These are phyloP conservation scores for Chrysodeixis includens DNA, from an alignment of 2,888 invertebrate genomes.

Conservation along the genomic window DNA sequence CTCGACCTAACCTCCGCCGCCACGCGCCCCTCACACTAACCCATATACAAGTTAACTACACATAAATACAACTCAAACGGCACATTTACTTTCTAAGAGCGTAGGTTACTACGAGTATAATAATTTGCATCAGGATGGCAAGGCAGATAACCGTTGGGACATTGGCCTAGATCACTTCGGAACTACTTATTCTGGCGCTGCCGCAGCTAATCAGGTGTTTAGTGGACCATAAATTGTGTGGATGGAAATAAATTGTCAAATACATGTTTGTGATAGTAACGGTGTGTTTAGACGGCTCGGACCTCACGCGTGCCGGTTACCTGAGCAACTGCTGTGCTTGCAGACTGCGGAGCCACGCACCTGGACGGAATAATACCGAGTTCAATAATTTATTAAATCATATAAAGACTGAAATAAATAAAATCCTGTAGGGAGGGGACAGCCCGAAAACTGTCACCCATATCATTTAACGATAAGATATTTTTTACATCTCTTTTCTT, in stretches of 20 bases:
- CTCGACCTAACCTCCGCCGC: neutral
- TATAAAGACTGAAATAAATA: neutral
- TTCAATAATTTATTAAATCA: neutral
- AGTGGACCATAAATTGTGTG: constrained; percentile 26
- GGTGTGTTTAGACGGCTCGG: constrained; percentile 7
- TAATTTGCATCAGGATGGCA: constrained; percentile 43
- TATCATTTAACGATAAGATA: no score
- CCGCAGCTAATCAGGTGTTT: constrained; percentile 42
- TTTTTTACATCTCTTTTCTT: no score
- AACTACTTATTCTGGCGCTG: constrained; percentile 30
- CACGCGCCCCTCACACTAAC: neutral
- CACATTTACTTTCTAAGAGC: constrained; percentile 45
- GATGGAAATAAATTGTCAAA: constrained; percentile 24
- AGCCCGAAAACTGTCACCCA: no score
- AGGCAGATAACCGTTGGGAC: constrained; percentile 43
- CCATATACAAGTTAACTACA: constrained; percentile 13
- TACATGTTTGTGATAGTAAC: constrained; percentile 13
- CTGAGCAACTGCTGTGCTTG: neutral
- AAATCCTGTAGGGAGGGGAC: no score
- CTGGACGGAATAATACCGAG: neutral
- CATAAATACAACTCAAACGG: constrained; percentile 21
- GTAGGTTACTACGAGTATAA: constrained; percentile 24
- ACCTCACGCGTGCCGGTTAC: constrained; percentile 2
- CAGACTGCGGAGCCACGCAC: constrained; percentile 4
- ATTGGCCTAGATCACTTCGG: constrained; percentile 29